phyloP scores from a whole-genome alignment of 2,888 invertebrate species.

The Mimumesa dahlbomi region DNA sequence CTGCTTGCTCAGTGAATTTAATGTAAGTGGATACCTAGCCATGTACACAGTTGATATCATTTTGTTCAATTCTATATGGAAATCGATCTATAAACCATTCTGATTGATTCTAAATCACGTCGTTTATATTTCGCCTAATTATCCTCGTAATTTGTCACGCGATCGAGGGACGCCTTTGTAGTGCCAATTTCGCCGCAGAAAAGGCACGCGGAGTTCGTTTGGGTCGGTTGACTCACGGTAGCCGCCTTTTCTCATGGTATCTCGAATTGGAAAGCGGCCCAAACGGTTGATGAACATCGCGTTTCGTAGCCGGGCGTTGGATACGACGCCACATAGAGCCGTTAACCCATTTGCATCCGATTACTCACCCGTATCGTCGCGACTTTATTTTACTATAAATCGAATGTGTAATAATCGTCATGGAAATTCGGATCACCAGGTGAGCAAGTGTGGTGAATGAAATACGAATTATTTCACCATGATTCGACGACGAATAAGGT shows the following conservation, averaged over 20 bases:
- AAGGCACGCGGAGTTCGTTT: slow-evolving; percentile 19
- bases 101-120: no score
- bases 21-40: no score
- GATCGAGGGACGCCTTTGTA: background rate
- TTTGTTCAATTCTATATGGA: no score
- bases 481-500: slow-evolving; percentile 13
- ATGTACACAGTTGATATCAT: no score
- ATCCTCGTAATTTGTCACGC: no score
- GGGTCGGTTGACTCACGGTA: slow-evolving; percentile 26
- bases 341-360: slow-evolving; percentile 46
- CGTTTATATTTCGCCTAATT: no score
- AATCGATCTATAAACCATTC: no score
- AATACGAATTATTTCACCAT: no score
- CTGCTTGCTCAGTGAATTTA: slow-evolving; percentile 42
- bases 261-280: slow-evolving; percentile 50
- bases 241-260: slow-evolving; percentile 28
- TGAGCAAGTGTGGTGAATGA: no score
- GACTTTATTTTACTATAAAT: slow-evolving; percentile 17
- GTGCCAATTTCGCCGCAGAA: slow-evolving; percentile 16
- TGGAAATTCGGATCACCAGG: no score
- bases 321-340: slow-evolving; percentile 21
- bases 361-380: slow-evolving; percentile 21
- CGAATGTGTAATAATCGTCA: no score
- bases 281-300: slow-evolving; percentile 44
- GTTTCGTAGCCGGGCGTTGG: slow-evolving; percentile 36